Conservation (phyloP, 2,888 invertebrate genomes). For the Zele albiditarsus region DNA sequence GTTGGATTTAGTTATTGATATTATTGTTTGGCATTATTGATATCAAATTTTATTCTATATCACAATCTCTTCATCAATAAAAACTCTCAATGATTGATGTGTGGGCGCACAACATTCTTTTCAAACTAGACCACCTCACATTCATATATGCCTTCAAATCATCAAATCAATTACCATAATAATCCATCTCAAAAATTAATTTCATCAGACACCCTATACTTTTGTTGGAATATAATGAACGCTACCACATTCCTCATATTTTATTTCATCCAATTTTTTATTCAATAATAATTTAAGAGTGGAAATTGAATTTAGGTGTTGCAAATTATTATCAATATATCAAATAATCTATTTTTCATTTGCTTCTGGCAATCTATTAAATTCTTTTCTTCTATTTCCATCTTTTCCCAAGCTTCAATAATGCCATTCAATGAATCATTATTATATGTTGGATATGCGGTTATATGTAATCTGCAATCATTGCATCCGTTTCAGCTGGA, state of each 20-base stretch:
- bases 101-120: slow-evolving; percentile 8
- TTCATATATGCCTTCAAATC: neutral
- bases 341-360: slow-evolving; percentile 39
- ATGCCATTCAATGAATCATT: neutral
- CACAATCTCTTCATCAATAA: neutral
- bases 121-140: slow-evolving; percentile 30
- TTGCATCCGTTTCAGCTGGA: neutral
- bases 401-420: neutral
- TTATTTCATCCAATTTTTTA: neutral
- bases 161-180: neutral
- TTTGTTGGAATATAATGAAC: neutral
- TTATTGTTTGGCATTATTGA: neutral
- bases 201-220: slow-evolving; percentile 11
- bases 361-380: slow-evolving; percentile 34
- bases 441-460: neutral
- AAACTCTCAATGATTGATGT: neutral
- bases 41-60: too few relatives aligned
- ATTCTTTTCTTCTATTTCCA: neutral
- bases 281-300: slow-evolving; percentile 3
- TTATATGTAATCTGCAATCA: neutral
- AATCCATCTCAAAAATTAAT: slow-evolving; percentile 14
- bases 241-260: neutral
- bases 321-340: slow-evolving; percentile 35
- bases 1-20: neutral
- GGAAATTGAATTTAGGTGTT: slow-evolving; percentile 14